These are phyloP conservation scores for Eucera pruinosa DNA, from an alignment of 2,888 invertebrate genomes.

Conservation along the genomic window DNA sequence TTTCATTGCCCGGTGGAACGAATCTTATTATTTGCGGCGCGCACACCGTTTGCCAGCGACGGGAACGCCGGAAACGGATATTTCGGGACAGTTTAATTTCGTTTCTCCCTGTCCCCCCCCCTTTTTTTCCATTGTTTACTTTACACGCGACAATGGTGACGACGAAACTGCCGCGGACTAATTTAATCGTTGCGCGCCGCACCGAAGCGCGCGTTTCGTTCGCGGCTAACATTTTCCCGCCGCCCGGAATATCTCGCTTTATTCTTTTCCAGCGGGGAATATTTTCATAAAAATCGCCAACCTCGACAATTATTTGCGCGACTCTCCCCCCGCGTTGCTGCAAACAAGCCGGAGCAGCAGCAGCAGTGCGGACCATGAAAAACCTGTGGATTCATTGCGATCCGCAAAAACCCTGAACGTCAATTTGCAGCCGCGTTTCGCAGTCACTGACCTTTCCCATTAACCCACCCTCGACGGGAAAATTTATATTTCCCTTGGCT, in stretches of 20 bases:
- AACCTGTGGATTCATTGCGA: conserved; percentile 61
- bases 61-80: conserved; percentile 23
- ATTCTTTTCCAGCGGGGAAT: conserved; percentile 21
- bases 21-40: conserved; percentile 2
- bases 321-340: background rate
- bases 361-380: conserved; percentile 21
- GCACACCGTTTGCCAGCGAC: background rate
- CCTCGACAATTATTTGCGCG: conserved; percentile 18
- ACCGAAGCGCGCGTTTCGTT: too few species aligned
- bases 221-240: background rate
- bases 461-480: conserved; percentile 21
- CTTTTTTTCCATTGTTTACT: background rate
- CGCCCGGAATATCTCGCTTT: background rate
- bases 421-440: conserved; percentile 55
- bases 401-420: conserved; percentile 47
- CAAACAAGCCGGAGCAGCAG: too few species aligned
- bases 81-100: conserved; percentile 32
- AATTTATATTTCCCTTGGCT: conserved; percentile 28
- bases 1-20: conserved; percentile 24
- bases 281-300: conserved; percentile 22
- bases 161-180: conserved; percentile 12
- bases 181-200: conserved; percentile 37
- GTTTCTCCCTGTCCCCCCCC: background rate
- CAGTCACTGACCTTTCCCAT: conserved; percentile 46
- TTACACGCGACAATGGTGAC: conserved; percentile 4